Percentiles rank a stretch among this genome's conserved stretches.
Evolutionary conservation across 2,113 vertebrate species (phyloP).

Genomic region (Terrapene triunguis): DNA sequence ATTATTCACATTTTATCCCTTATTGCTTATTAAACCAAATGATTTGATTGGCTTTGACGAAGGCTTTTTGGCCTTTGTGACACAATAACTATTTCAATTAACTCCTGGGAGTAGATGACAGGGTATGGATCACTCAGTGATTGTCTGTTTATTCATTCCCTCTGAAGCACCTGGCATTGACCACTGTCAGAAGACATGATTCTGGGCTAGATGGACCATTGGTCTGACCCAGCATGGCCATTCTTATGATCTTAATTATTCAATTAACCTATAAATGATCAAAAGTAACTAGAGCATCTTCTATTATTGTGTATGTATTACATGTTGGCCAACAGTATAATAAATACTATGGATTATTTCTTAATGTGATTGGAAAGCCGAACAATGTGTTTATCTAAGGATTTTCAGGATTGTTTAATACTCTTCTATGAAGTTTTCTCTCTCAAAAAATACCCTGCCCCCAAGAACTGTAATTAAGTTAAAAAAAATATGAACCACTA

Average conservation of each 20-base stretch:
- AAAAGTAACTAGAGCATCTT: constrained; percentile 24
- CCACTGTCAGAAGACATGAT: too few species aligned
- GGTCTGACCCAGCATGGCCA: too few species aligned
- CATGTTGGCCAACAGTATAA: not conserved
- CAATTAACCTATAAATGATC: constrained; percentile 14
- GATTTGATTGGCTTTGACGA: not conserved
- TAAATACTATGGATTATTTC: constrained; percentile 4
- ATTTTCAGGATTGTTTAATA: not conserved
- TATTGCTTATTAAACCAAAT: constrained; percentile 2
- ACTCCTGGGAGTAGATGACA: not conserved
- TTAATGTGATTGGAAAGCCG: not conserved
- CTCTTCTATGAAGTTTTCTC: not conserved
- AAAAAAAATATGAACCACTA: not conserved
- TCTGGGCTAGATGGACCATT: too few species aligned
- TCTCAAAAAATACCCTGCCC: not conserved
- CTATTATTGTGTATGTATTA: not conserved
- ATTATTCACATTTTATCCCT: not conserved
- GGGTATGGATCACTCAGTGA: not conserved
- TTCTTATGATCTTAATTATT: constrained; percentile 20
- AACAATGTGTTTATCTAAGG: not conserved
- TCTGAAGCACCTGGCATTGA: too few species aligned
- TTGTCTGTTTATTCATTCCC: too few species aligned
- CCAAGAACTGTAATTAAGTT: not conserved
- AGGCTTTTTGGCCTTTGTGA: constrained; percentile 1
- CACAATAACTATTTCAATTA: not conserved